Conservation (phyloP, 1,140 invertebrate genomes). For the Penaeus japonicus region DNA sequence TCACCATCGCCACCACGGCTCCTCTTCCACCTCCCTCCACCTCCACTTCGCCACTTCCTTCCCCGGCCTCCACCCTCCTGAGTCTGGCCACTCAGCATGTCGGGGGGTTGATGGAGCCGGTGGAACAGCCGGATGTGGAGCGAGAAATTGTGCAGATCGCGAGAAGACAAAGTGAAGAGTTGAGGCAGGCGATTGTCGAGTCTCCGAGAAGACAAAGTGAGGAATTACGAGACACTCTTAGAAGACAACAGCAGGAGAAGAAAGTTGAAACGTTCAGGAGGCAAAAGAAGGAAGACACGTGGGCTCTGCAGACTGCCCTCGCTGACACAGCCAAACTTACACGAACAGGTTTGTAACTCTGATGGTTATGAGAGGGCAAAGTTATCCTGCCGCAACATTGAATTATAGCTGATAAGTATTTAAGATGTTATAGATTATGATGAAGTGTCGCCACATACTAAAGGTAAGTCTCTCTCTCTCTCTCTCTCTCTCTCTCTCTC, state of each 20-base stretch:
- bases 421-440: no score
- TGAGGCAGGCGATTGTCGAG: no score
- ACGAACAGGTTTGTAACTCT: not conserved
- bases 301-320: not conserved
- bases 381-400: no score
- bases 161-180: no score
- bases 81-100: slow-evolving; percentile 32
- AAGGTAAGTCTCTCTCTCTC: no score
- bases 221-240: not conserved
- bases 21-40: not conserved
- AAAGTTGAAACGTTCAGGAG: not conserved
- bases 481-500: no score
- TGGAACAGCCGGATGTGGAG: no score
- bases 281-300: slow-evolving; percentile 11
- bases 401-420: no score
- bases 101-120: slow-evolving; percentile 19
- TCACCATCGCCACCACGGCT: not conserved
- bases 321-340: not conserved
- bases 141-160: no score
- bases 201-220: no score
- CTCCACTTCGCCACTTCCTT: slow-evolving; percentile 3
- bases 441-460: no score
- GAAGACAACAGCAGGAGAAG: not conserved
- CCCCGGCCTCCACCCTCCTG: slow-evolving; percentile 20
- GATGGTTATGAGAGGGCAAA: no score